Percentiles rank a stretch among this genome's conserved stretches.
Conservation (phyloP, 1,140 invertebrate species). For the Pissodes strobi region DNA sequence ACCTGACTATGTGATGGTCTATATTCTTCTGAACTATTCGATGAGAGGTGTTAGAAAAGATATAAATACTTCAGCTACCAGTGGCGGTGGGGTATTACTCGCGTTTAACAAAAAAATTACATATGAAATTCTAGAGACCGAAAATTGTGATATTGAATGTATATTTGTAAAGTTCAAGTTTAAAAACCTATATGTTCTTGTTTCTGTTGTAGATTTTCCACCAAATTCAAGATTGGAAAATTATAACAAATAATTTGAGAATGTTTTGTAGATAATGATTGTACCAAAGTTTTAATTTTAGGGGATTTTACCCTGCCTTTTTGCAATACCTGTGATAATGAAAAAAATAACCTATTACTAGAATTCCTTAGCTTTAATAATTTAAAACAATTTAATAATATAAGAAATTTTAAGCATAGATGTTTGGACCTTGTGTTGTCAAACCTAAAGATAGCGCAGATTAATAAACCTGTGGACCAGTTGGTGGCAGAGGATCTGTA, state of each 20-base stretch:
- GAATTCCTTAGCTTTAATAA: background rate
- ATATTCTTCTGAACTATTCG: too few species aligned
- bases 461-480: too few species aligned
- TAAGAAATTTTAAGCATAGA: too few species aligned
- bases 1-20: too few species aligned
- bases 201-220: background rate
- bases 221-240: too few species aligned
- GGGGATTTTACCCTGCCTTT: background rate
- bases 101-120: background rate
- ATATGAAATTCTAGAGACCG: background rate
- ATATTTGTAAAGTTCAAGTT: background rate
- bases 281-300: too few species aligned
- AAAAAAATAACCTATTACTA: background rate
- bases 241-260: too few species aligned
- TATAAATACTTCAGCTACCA: background rate
- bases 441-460: too few species aligned
- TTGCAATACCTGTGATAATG: background rate
- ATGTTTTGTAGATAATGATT: too few species aligned
- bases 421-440: too few species aligned
- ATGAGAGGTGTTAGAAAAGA: too few species aligned
- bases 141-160: background rate
- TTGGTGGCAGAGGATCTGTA: background rate
- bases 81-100: background rate
- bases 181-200: too few species aligned
- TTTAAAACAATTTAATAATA: background rate